Conservation (phyloP, 2,797 vertebrate genomes). For the Coregonus suidteri region DNA sequence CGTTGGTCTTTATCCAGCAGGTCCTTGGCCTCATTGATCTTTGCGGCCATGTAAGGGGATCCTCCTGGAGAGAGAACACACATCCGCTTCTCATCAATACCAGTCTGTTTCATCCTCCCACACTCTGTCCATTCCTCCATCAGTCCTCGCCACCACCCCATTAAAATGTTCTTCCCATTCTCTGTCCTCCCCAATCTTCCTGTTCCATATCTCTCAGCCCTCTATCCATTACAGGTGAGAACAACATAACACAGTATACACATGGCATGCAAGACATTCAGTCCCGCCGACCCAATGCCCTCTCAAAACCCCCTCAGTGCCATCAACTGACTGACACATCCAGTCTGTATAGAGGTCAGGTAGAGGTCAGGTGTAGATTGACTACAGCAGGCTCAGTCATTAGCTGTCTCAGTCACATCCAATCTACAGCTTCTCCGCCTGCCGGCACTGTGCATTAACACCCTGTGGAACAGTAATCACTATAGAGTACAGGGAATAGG, state of each 20-base stretch:
- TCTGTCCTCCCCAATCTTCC: neutral
- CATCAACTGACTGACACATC: neutral
- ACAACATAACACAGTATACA: conserved; percentile 7
- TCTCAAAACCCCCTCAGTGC: neutral
- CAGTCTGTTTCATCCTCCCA: neutral
- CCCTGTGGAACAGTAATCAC: neutral
- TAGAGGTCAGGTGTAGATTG: conserved; percentile 1
- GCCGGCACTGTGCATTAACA: neutral
- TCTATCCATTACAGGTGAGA: conserved; percentile 8
- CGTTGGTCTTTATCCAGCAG: conserved; percentile 83
- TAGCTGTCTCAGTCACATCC: conserved; percentile 16
- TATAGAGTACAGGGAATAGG: neutral
- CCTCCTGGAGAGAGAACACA: conserved; percentile 76
- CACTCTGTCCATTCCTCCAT: no score
- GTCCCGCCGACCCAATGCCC: neutral
- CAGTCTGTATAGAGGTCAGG: neutral
- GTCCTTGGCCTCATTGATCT: conserved; percentile 96
- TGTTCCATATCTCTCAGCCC: neutral
- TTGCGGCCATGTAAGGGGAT: conserved; percentile 88
- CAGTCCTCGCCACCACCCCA: no score
- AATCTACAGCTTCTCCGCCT: conserved; percentile 2
- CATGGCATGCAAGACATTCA: neutral
- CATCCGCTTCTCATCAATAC: conserved; percentile 18
- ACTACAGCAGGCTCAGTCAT: conserved; percentile 23
- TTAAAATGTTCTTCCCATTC: neutral